These are phyloP conservation scores for Semnornis frantzii DNA, from an alignment of 2,113 vertebrate genomes.

Conservation along the genomic window DNA sequence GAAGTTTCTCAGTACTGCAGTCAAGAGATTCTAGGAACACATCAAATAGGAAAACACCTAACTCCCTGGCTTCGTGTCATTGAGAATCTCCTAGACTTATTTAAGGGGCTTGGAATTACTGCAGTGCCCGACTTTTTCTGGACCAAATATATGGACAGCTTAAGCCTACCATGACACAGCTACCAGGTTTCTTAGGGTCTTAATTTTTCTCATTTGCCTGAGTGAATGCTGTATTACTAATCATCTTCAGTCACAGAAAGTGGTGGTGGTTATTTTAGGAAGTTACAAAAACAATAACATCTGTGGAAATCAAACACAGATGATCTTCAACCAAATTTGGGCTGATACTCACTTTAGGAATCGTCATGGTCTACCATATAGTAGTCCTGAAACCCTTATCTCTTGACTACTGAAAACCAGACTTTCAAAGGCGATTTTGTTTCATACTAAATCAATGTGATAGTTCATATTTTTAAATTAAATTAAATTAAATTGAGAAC, in stretches of 20 bases:
- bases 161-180: too few relatives aligned
- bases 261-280: background rate
- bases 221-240: background rate
- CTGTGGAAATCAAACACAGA: background rate
- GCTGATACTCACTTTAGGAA: background rate
- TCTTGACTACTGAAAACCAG: background rate
- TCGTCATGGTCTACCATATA: accelerated
- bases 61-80: background rate
- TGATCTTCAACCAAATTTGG: background rate
- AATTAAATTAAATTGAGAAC: background rate
- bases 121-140: background rate
- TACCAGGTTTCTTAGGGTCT: background rate
- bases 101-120: background rate
- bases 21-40: background rate
- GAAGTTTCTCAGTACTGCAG: background rate
- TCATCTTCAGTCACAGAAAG: background rate
- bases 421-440: background rate
- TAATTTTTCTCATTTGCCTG: background rate
- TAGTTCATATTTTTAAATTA: background rate
- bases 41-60: background rate
- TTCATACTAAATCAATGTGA: background rate
- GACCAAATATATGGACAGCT: too few relatives aligned
- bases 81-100: background rate
- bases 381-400: background rate
- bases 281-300: background rate